A percentile compares a stretch with the other conserved stretches of the same genome.
These are phyloP conservation scores for Ricordea florida DNA, from an alignment of 92 coral and sea anemone species.

Conservation along the genomic window DNA sequence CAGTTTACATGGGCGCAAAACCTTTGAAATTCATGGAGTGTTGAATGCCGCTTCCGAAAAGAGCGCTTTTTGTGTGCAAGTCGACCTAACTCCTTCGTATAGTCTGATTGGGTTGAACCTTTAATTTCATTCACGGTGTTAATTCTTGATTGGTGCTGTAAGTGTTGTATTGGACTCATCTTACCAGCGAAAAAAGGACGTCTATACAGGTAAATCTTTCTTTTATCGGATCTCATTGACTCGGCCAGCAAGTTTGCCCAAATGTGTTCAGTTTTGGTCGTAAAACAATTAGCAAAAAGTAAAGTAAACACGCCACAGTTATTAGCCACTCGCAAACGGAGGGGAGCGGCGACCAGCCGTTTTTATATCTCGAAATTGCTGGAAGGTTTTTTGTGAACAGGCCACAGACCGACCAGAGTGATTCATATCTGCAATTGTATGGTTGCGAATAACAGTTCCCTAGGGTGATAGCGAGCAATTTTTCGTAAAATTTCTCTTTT, in stretches of 20 bases:
- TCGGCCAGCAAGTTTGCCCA: not conserved
- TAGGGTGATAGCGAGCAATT: not conserved
- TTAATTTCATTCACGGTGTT: too few relatives aligned
- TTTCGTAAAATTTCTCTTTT: constrained; percentile 4
- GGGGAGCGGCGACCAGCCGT: not conserved
- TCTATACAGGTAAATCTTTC: not conserved
- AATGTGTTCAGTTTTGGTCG: constrained; percentile 32
- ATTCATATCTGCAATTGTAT: too few relatives aligned
- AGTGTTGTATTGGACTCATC: not conserved
- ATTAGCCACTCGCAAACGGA: too few relatives aligned
- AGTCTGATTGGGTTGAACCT: too few relatives aligned
- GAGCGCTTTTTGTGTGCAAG: too few relatives aligned
- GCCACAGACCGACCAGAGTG: too few relatives aligned
- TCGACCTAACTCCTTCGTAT: too few relatives aligned
- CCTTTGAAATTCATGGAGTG: too few relatives aligned
- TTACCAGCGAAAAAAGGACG: not conserved
- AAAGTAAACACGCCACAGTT: too few relatives aligned
- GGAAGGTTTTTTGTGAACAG: not conserved
- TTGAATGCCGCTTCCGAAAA: too few relatives aligned
- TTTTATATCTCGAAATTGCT: not conserved
- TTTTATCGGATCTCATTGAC: not conserved
- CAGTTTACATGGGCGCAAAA: too few relatives aligned
- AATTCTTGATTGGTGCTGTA: too few relatives aligned
- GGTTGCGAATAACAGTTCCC: constrained; percentile 16
- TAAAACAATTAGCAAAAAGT: constrained; percentile 27